These are phyloP conservation scores for Menura novaehollandiae DNA, from an alignment of 2,113 vertebrate species.

Conservation along the genomic window DNA sequence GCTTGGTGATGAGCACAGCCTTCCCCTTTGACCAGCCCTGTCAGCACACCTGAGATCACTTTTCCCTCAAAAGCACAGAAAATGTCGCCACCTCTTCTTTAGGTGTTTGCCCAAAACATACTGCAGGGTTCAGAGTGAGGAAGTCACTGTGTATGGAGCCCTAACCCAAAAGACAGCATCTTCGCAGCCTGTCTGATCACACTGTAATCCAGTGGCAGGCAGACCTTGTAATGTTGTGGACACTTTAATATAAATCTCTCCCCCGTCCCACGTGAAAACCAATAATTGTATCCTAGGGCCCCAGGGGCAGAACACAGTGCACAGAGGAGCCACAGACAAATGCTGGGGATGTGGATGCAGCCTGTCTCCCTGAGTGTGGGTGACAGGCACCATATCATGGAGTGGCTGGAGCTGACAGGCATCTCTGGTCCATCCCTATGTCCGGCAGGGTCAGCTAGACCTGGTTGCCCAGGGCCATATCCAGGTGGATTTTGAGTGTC, in stretches of 20 bases:
- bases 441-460: neutral
- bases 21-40: neutral
- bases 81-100: neutral
- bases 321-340: neutral
- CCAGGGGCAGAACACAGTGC: too few relatives aligned
- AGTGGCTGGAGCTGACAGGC: neutral
- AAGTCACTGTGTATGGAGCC: neutral
- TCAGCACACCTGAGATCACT: neutral
- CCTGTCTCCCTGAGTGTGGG: neutral
- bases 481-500: neutral
- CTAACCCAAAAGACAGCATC: neutral
- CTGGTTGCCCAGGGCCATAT: neutral
- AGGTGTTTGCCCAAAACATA: neutral
- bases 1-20: rapidly evolving
- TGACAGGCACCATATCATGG: neutral
- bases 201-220: neutral
- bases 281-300: neutral
- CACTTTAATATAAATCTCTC: neutral
- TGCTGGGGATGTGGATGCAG: neutral
- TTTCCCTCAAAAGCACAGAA: neutral
- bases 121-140: rapidly evolving
- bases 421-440: neutral
- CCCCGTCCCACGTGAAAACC: rapidly evolving
- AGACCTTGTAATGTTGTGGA: neutral
- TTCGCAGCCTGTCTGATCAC: neutral